Evolutionary conservation across 2,888 invertebrate species (phyloP), one percentile per base, ranked within the genome.

Genomic region (Boloria selene): DNA sequence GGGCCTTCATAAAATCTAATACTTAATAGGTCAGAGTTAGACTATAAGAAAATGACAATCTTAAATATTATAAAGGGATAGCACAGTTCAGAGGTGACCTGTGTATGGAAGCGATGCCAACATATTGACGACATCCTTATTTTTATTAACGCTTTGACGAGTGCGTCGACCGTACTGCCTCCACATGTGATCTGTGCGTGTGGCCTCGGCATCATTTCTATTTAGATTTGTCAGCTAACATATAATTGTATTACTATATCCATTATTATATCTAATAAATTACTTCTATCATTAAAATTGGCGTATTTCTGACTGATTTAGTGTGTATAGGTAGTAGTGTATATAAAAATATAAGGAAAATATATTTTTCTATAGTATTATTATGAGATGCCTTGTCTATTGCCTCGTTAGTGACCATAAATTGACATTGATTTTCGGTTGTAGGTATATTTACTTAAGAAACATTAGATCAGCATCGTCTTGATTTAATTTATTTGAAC

Each of bases 71-170:
- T 52, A n/a, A 52, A 22, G 75, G 81, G 79, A 74, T 79, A 80
- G 73, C 79, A 80, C 80, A 77, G 73, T 71, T 59, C 49, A 77
- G 85, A 86, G 87, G 86, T 87, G 88, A 88, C 86, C 86, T 85
- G 82, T 80, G 81, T 76, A 84, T 82, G 64, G 83, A 69, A 77
- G 73, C 81, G 88, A 83, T 88, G 90, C 91, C 90, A 91, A 90
- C 82, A 81, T 83, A 89, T 90, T 91, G 91, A 91, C 91, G 90
- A 87, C 91, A 91, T 91, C 91, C 91, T 90, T 91, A 89, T 91
- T 90, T 91, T 87, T 89, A 90, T 88, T 88, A 84, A 83, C 83
- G 82, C 81, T 82, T 76, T 79, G 81, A 81, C 78, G 88, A 87
- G 90, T 88, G 86, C 90, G 87, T 82, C 90, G 91, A 90, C 90